Evolutionary conservation across 2,888 invertebrate species (phyloP).

Genomic region (Gymnoscelis rufifasciata): DNA sequence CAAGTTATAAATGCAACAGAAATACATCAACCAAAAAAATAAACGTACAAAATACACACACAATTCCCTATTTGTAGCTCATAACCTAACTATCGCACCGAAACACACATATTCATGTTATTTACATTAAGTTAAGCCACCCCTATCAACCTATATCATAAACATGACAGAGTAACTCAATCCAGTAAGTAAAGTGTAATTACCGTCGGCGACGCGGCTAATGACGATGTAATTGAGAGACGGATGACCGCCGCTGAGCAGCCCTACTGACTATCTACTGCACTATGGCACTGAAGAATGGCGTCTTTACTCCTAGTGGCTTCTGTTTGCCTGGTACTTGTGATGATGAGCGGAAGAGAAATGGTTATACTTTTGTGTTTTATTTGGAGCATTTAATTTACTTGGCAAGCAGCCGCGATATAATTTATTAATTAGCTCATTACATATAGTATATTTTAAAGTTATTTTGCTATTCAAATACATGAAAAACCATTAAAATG

Average conservation of each 20-base stretch:
- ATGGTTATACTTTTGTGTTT: background rate
- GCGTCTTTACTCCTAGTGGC: background rate
- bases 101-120: too few species aligned
- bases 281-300: background rate
- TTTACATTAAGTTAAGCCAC: too few species aligned
- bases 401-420: too few species aligned
- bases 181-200: constrained; percentile 15
- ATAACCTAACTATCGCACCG: too few species aligned
- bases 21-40: too few species aligned
- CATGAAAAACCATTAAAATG: too few species aligned
- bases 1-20: too few species aligned
- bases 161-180: constrained; percentile 5
- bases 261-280: background rate
- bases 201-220: constrained; percentile 9
- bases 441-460: too few species aligned
- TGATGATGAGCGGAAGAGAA: background rate
- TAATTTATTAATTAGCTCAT: too few species aligned
- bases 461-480: too few species aligned
- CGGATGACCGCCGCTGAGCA: background rate
- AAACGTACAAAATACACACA: too few species aligned
- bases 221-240: constrained; percentile 18
- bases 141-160: background rate
- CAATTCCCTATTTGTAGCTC: too few species aligned
- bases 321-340: background rate
- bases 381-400: background rate